Evolutionary conservation across 2,888 invertebrate species (phyloP).

Genomic region (Atethmia centrago): DNA sequence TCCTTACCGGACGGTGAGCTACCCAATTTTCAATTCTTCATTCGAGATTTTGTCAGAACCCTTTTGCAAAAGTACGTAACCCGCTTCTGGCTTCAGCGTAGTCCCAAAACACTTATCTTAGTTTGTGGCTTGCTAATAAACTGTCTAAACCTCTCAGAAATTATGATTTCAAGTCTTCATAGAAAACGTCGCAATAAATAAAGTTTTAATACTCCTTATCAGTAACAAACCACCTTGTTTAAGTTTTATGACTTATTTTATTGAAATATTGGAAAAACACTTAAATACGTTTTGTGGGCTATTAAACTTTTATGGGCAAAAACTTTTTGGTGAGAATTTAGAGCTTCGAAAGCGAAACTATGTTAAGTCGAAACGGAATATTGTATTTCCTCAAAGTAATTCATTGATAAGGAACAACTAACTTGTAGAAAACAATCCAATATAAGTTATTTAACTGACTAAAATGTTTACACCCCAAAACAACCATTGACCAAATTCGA

Average conservation of each 20-base stretch:
- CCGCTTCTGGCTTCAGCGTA: not conserved
- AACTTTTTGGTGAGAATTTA: conserved; percentile 33
- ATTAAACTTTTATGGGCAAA: conserved; percentile 44
- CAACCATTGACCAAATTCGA: conserved; percentile 10
- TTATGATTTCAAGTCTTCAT: conserved; percentile 21
- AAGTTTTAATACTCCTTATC: conserved; percentile 38
- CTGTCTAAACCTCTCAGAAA: conserved; percentile 2
- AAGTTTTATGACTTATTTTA: conserved; percentile 52
- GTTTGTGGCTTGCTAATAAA: conserved; percentile 3
- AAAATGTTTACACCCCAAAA: not conserved
- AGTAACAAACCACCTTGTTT: conserved; percentile 44
- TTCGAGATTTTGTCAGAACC: not conserved
- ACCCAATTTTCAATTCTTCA: not conserved
- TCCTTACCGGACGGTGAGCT: no score
- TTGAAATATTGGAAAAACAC: conserved; percentile 56
- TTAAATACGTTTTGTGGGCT: conserved; percentile 44
- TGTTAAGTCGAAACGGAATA: conserved; percentile 1
- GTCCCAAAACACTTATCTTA: not conserved
- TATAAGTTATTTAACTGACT: not conserved
- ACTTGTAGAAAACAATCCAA: not conserved
- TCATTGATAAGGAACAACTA: not conserved
- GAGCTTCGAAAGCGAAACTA: not conserved
- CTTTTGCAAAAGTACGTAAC: not conserved
- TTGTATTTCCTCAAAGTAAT: not conserved
- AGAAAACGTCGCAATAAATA: conserved; percentile 34